phyloP scores from a whole-genome alignment of 2,113 vertebrate genomes.

The Colistium nudipinnis region DNA sequence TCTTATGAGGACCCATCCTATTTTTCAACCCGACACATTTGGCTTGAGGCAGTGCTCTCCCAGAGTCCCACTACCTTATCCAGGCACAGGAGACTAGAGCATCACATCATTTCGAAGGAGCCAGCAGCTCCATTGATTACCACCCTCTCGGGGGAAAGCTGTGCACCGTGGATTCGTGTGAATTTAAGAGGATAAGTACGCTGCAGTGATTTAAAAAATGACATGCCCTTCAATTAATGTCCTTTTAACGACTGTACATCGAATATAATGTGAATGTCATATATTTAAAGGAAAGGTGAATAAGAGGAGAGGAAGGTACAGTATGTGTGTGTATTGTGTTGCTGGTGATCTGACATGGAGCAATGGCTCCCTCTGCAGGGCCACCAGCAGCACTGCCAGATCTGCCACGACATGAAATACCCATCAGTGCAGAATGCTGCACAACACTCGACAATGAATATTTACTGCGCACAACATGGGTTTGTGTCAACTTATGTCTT shows the following conservation, averaged over 20 bases:
- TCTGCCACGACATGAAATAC: neutral
- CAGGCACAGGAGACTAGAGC: conserved; percentile 51
- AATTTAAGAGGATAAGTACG: conserved; percentile 42
- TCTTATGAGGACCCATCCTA: conserved; percentile 4
- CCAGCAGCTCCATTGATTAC: conserved; percentile 56
- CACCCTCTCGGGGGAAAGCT: conserved; percentile 29
- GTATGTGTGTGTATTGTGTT: neutral
- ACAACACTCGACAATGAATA: neutral
- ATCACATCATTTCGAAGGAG: conserved; percentile 49
- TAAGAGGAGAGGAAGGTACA: neutral
- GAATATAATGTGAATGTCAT: conserved; percentile 23
- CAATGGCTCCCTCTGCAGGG: conserved; percentile 74
- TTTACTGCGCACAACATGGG: too few species aligned
- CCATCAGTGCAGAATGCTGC: too few species aligned
- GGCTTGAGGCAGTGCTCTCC: too few species aligned
- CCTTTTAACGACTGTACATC: conserved; percentile 11
- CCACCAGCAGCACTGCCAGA: neutral
- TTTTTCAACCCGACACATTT: conserved; percentile 4
- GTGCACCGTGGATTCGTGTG: conserved; percentile 25
- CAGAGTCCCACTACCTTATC: conserved; percentile 48
- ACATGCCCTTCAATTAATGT: conserved; percentile 16
- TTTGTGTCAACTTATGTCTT: neutral
- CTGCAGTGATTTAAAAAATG: conserved; percentile 24
- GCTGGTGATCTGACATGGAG: conserved; percentile 43
- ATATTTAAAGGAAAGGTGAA: conserved; percentile 4